These are phyloP conservation scores for Notodonta dromedarius DNA, from an alignment of 2,888 invertebrate genomes.

Conservation along the genomic window DNA sequence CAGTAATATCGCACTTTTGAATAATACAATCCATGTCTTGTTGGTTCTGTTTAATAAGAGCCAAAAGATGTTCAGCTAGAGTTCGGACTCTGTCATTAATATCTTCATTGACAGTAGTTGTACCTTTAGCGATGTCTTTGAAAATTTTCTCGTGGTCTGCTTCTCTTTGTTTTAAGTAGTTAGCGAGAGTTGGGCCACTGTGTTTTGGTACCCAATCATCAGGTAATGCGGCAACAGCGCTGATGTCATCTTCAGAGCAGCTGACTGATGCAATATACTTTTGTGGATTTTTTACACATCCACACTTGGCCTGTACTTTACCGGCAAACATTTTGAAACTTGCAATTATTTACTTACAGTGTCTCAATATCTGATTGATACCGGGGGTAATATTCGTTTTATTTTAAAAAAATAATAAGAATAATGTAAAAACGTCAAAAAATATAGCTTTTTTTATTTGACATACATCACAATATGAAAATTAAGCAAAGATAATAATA, in stretches of 20 bases:
- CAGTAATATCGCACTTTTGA: constrained; percentile 27
- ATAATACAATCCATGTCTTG: constrained; percentile 55
- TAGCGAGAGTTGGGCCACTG: constrained; percentile 57
- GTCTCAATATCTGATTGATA: too few species aligned
- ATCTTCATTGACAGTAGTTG: constrained; percentile 49
- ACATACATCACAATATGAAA: neutral
- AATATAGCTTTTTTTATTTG: neutral
- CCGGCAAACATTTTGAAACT: neutral
- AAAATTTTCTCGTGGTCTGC: constrained; percentile 48
- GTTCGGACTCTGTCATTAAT: constrained; percentile 56
- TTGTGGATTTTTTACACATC: neutral
- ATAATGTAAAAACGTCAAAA: constrained; percentile 4
- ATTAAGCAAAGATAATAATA: neutral
- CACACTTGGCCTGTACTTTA: neutral
- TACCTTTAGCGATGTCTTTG: constrained; percentile 42
- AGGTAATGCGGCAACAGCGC: constrained; percentile 65
- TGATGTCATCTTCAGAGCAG: constrained; percentile 47
- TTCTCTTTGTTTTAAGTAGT: constrained; percentile 61
- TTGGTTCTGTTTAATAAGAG: constrained; percentile 56
- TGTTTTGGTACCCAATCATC: constrained; percentile 59
- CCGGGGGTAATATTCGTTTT: neutral
- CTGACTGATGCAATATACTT: neutral
- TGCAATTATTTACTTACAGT: neutral
- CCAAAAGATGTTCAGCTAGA: constrained; percentile 55
- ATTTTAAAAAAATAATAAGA: neutral